phyloP scores from a whole-genome alignment of 2,113 vertebrate genomes.

The Neotoma lepida region DNA sequence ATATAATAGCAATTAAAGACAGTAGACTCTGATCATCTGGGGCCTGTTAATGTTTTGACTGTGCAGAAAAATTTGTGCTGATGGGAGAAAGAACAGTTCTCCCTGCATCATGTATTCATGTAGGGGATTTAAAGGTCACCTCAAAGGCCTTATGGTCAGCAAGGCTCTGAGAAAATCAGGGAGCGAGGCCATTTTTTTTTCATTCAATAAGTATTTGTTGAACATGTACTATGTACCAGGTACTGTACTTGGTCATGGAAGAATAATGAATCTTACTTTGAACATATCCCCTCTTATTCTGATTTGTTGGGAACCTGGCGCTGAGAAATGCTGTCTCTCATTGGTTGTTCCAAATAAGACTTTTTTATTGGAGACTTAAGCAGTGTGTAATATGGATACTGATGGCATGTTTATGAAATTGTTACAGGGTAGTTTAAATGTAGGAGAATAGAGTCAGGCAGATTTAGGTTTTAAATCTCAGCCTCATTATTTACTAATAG shows the following conservation, averaged over 20 bases:
- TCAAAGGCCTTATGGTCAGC: slow-evolving; percentile 51
- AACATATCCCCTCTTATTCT: slow-evolving; percentile 40
- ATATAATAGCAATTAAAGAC: slow-evolving; percentile 55
- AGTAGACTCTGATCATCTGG: slow-evolving; percentile 37
- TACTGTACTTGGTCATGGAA: neutral
- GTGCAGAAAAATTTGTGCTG: slow-evolving; percentile 66
- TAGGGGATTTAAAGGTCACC: slow-evolving; percentile 60
- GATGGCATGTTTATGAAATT: slow-evolving; percentile 46
- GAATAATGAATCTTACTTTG: slow-evolving; percentile 51
- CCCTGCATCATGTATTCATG: slow-evolving; percentile 26
- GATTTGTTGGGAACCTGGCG: slow-evolving; percentile 18
- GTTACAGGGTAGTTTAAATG: slow-evolving; percentile 5
- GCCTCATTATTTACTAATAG: slow-evolving; percentile 26
- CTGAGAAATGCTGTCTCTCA: slow-evolving; percentile 14
- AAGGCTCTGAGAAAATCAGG: slow-evolving; percentile 35
- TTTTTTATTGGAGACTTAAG: slow-evolving; percentile 33
- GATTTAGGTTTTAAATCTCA: slow-evolving; percentile 40
- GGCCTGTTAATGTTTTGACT: slow-evolving; percentile 55
- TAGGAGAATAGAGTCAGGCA: neutral
- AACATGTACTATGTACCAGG: slow-evolving; percentile 25
- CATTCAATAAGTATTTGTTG: slow-evolving; percentile 64
- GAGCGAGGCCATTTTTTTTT: slow-evolving; percentile 31
- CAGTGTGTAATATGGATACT: neutral
- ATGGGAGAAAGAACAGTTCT: slow-evolving; percentile 52
- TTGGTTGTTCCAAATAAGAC: slow-evolving; percentile 1